Evolutionary conservation across 2,888 invertebrate species (phyloP), one percentile per base, ranked within the genome.

Genomic region (Leptinotarsa haldemani): DNA sequence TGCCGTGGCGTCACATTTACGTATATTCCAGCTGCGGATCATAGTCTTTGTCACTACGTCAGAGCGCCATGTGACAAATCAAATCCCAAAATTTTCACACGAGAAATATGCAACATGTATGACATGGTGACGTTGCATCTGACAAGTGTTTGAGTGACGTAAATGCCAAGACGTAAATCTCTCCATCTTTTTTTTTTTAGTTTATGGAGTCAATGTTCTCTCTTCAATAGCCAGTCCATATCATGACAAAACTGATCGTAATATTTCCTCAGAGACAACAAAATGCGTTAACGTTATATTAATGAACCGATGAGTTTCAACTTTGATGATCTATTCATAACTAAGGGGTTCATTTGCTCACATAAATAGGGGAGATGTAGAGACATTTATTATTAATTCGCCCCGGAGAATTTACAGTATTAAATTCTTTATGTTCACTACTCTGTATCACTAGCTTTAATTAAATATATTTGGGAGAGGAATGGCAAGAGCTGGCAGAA

Each of bases 371-470:
- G 53, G 25, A 65, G 53, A 56, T 67, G 64, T 65, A 50, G 22
- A 46, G 70, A 71, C 71, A 74, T 71, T 67, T 64, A 74, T 74
- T 71, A 74, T 68, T 65, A 58, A 67, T 68, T 74, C 50, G 47
- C 68, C 52, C 58, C 7, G 40, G 56, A 64, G 58, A 74, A 66
- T 70, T 50, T 25, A 66, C 71, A 65, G 64, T 65, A 70, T 70
- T 67, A 71, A 71, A 71, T 68, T 74, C 74, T 74, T 74, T 68
- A 74, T 74, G 74, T 68, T 68, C 68, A 64, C 69, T 65, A 58
- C 68, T 40, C 65, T 68, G 58, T 71, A 74, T 71, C 74, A 71
- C 61, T 68, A 40, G 68, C 66, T 58, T 58, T 74, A 74, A 74
- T 74, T 71, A 71, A 74, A 74, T 74, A 68, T 71, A 68, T 67